Conservation (phyloP, 1,140 invertebrate species). For the Macrotrachela quadricornifera region DNA sequence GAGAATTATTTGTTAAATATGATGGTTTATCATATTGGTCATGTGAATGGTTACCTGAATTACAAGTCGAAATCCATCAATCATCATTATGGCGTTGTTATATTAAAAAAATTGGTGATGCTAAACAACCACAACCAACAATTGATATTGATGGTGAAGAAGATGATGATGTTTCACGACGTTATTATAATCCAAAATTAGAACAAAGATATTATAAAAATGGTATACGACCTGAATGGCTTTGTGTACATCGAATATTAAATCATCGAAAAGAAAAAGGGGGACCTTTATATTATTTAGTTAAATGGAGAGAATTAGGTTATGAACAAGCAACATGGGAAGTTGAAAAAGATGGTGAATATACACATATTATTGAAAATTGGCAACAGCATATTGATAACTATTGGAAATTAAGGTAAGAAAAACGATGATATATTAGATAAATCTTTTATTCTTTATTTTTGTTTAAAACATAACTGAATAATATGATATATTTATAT, state of each 20-base stretch:
- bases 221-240: constrained; percentile 91
- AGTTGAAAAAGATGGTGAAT: constrained; percentile 47
- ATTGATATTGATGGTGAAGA: too few species aligned
- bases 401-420: constrained; percentile 44
- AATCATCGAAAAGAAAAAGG: constrained; percentile 49
- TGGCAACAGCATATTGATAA: constrained; percentile 41
- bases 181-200: constrained; percentile 26
- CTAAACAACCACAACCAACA: too few species aligned
- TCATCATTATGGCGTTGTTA: constrained; percentile 78
- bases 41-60: constrained; percentile 81
- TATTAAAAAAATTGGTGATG: constrained; percentile 36
- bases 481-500: too few species aligned
- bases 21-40: constrained; percentile 91
- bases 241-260: constrained; percentile 40
- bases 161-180: background rate
- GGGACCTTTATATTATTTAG: constrained; percentile 58
- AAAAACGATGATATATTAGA: too few species aligned
- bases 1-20: constrained; percentile 97
- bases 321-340: constrained; percentile 98
- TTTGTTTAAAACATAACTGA: too few species aligned
- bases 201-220: constrained; percentile 71
- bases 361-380: constrained; percentile 14
- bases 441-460: too few species aligned
- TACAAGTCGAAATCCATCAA: constrained; percentile 84
- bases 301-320: constrained; percentile 93